These are phyloP conservation scores for Hololepta plana DNA, from an alignment of 2,888 invertebrate species.

Conservation along the genomic window DNA sequence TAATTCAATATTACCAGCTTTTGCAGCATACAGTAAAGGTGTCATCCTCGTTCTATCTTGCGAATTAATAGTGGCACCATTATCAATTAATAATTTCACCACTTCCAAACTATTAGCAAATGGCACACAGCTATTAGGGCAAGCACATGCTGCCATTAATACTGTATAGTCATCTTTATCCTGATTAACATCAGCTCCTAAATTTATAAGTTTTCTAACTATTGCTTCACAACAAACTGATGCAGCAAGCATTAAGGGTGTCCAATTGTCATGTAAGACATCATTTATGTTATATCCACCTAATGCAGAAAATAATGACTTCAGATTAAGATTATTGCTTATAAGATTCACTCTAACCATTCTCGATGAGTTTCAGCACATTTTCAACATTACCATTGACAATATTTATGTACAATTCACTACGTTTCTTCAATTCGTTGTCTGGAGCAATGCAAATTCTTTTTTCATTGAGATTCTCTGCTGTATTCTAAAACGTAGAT, in stretches of 20 bases:
- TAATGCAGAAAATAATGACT: constrained; percentile 4
- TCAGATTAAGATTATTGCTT: too few species aligned
- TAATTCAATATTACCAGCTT: constrained; percentile 31
- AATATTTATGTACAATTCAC: too few species aligned
- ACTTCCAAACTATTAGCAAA: constrained; percentile 27
- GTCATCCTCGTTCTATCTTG: constrained; percentile 40
- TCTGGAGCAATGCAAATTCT: constrained; percentile 11
- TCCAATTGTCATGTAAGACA: constrained; percentile 37
- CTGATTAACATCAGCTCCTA: constrained; percentile 39
- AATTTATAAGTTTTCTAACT: constrained; percentile 31
- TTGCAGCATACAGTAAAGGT: constrained; percentile 43
- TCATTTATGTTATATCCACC: constrained; percentile 23
- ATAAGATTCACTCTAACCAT: too few species aligned
- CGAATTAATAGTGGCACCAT: constrained; percentile 33
- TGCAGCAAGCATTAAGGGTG: constrained; percentile 38
- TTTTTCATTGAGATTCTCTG: constrained; percentile 7
- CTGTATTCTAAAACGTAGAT: too few species aligned
- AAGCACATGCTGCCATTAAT: constrained; percentile 44
- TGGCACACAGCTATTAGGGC: constrained; percentile 28
- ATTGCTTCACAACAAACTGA: constrained; percentile 35
- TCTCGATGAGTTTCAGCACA: constrained; percentile 11
- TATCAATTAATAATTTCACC: constrained; percentile 29
- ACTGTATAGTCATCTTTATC: constrained; percentile 27
- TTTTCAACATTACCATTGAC: constrained; percentile 10
- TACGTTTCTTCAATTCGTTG: too few species aligned